Conservation (phyloP, 2,888 invertebrate species). For the Druceiella hillmani region DNA sequence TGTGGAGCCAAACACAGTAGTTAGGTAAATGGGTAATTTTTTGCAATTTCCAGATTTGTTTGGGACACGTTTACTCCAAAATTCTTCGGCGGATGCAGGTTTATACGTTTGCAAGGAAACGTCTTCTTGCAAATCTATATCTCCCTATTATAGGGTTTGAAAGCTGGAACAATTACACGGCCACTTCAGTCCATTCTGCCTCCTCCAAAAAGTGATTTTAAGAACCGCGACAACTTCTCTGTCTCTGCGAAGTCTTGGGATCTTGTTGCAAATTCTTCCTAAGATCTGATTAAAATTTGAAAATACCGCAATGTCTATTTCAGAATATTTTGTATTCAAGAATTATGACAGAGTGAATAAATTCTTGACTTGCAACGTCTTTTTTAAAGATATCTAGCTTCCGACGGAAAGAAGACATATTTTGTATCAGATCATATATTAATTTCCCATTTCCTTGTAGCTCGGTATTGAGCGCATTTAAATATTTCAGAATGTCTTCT, state of each 20-base stretch:
- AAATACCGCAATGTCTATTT: conserved; percentile 27
- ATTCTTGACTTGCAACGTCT: conserved; percentile 22
- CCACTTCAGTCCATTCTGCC: too few species aligned
- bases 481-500: too few species aligned
- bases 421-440: too few species aligned
- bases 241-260: conserved; percentile 24
- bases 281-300: conserved; percentile 20
- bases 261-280: conserved; percentile 19
- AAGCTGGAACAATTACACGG: conserved; percentile 26
- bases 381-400: conserved; percentile 23
- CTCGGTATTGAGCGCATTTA: too few species aligned
- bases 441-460: too few species aligned
- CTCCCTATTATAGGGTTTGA: conserved; percentile 23
- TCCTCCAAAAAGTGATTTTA: conserved; percentile 27
- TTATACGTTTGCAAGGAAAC: conserved; percentile 23
- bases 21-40: too few species aligned
- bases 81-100: conserved; percentile 17
- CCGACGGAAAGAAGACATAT: too few species aligned
- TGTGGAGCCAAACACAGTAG: too few species aligned
- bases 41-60: too few species aligned
- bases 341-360: conserved; percentile 25
- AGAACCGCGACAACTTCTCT: conserved; percentile 21
- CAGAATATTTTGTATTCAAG: conserved; percentile 26
- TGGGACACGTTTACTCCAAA: too few species aligned
- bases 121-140: conserved; percentile 16